These are phyloP conservation scores for Mustelus asterias DNA, from an alignment of 2,113 vertebrate species.

Conservation along the genomic window DNA sequence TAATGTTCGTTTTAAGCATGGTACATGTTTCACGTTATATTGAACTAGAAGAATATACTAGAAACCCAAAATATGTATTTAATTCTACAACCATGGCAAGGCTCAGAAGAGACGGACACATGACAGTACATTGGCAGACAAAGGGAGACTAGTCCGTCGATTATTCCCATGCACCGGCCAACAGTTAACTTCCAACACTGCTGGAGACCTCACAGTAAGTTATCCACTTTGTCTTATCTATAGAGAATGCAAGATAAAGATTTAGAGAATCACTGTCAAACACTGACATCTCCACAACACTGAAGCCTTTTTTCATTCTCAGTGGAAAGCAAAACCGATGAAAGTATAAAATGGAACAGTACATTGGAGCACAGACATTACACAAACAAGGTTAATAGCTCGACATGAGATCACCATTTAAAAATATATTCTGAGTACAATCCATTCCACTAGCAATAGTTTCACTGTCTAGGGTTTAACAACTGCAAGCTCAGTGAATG, in stretches of 20 bases:
- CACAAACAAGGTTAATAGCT: conserved; percentile 29
- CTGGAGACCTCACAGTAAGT: not conserved
- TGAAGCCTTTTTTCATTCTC: not conserved
- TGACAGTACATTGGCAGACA: not conserved
- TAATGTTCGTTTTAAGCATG: not conserved
- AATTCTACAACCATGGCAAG: not conserved
- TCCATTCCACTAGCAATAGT: conserved; percentile 21
- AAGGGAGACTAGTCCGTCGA: not conserved
- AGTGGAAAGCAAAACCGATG: not conserved
- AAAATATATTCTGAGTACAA: conserved; percentile 26
- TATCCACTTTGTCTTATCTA: not conserved
- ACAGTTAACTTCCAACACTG: not conserved
- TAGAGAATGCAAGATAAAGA: not conserved
- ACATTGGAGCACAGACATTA: conserved; percentile 13
- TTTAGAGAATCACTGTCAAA: not conserved
- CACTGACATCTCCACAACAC: not conserved
- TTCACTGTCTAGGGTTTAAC: conserved; percentile 23
- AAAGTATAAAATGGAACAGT: not conserved
- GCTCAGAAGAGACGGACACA: not conserved
- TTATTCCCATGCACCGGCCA: not conserved
- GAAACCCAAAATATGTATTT: not conserved
- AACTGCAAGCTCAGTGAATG: conserved; percentile 5
- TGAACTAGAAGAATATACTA: not conserved
- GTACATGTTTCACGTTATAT: not conserved
- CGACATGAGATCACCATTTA: conserved; percentile 30